Evolutionary conservation across 2,797 vertebrate genomes (phyloP), one percentile per base, ranked within the genome.

Genomic region (Ambastaia sidthimunki): DNA sequence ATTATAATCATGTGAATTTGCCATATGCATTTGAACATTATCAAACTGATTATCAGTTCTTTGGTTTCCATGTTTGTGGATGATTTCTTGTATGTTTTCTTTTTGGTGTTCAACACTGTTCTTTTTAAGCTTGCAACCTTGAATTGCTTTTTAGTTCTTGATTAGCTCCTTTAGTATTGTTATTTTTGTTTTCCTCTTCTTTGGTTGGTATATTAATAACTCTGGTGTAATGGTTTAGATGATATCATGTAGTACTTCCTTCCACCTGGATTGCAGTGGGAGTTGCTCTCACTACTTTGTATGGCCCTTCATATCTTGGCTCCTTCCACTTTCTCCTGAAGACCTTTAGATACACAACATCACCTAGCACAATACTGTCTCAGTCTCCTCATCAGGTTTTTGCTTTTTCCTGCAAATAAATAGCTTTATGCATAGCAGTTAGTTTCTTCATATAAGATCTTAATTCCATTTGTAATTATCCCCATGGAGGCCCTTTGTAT

Each of bases 371-470:
- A 13, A 62, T 16, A 4, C 25, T n/a, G 25, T 28, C 15, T 5
- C 15, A 15, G 34, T 11, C 16, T 48, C 41, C 44, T 11, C 18
- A 16, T 10, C 2, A 4, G 52, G 2, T 54, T 13, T 74, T 74
- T 18, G 4, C 23, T 19, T 34, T 41, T 72, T 59, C 71, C 44
- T 71, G 73, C 21, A 11, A 6, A 23, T 4, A 76, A 10, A 81
- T 66, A 16, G n/a, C 28, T 37, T 57, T 65, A 25, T 81, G 73
- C 55, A 71, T 76, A 1, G 25, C 66, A 55, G 73, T 80, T 68
- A 80, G 50, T 34, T 60, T 37, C 1, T 1, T 34, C n/a, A 71
- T 52, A 57, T 71, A 81, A 0, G 7, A 11, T 12, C 5, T 28
- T n/a, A 81, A 10, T 21, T 76, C 72, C 12, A 15, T 23, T 41